Evolutionary conservation across 2,888 invertebrate species (phyloP).

Genomic region (Agonum fuliginosum): DNA sequence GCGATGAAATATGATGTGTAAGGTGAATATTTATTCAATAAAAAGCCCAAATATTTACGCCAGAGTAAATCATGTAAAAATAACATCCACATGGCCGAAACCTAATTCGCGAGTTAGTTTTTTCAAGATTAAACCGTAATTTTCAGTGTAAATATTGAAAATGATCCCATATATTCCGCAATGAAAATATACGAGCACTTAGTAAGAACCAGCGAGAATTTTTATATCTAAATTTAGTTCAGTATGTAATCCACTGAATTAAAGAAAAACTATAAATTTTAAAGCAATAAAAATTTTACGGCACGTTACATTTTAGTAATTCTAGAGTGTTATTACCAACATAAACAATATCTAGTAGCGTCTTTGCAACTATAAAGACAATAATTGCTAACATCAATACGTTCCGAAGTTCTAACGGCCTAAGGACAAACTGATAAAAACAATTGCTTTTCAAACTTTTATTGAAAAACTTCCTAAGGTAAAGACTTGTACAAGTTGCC

Average conservation of each 20-base stretch:
- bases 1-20: background rate
- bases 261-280: too few species aligned
- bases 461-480: constrained; percentile 35
- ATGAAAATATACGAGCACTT: background rate
- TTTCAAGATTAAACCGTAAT: background rate
- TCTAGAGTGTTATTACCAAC: too few species aligned
- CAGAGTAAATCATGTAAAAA: background rate
- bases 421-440: background rate
- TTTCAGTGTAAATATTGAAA: background rate
- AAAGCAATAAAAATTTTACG: background rate
- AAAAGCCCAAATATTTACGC: background rate
- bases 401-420: background rate
- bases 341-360: too few species aligned
- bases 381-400: background rate
- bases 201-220: background rate
- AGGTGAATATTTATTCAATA: background rate
- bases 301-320: background rate
- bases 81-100: background rate
- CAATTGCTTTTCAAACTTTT: constrained; percentile 12
- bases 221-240: background rate
- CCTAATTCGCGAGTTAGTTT: background rate
- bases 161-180: background rate
- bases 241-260: background rate
- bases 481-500: background rate
- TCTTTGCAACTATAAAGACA: too few species aligned